Evolutionary conservation across 2,888 invertebrate genomes (phyloP).

Genomic region (Cryptocephalus moraei): DNA sequence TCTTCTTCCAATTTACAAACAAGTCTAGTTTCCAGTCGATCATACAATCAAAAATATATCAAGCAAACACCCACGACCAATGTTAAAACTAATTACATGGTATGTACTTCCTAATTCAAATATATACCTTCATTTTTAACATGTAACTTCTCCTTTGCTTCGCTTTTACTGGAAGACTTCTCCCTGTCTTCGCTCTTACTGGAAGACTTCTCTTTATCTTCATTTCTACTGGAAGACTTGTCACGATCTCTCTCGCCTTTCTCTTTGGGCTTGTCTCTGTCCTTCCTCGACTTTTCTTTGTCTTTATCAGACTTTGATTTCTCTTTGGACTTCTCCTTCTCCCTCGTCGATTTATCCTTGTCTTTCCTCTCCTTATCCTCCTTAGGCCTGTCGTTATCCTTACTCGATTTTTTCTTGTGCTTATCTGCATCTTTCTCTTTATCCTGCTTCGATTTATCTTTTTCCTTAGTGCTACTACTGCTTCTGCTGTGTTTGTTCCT

Average conservation of each 20-base stretch:
- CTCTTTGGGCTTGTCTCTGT: slow-evolving; percentile 13
- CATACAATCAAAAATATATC: too few relatives aligned
- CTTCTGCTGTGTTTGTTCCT: slow-evolving; percentile 14
- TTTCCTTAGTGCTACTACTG: slow-evolving; percentile 19
- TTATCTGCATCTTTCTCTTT: slow-evolving; percentile 17
- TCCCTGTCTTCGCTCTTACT: background rate
- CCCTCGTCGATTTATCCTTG: slow-evolving; percentile 23
- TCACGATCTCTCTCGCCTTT: slow-evolving; percentile 4
- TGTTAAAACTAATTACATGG: too few relatives aligned
- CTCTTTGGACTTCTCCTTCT: slow-evolving; percentile 20
- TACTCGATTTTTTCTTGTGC: background rate
- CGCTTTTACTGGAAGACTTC: too few relatives aligned
- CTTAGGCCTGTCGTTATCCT: background rate
- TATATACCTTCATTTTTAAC: too few relatives aligned
- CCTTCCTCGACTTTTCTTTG: slow-evolving; percentile 17
- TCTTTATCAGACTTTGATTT: slow-evolving; percentile 22
- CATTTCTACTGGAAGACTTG: background rate
- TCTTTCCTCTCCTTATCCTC: slow-evolving; percentile 3
- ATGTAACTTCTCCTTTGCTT: too few relatives aligned
- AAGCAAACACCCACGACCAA: too few relatives aligned
- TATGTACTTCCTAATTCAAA: too few relatives aligned
- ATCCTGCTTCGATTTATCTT: slow-evolving; percentile 14
- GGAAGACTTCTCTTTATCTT: background rate
- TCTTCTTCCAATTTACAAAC: too few relatives aligned
- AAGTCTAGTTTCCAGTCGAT: too few relatives aligned